Conservation (phyloP, 2,888 invertebrate species). For the Zhuqinia jingwanae region DNA sequence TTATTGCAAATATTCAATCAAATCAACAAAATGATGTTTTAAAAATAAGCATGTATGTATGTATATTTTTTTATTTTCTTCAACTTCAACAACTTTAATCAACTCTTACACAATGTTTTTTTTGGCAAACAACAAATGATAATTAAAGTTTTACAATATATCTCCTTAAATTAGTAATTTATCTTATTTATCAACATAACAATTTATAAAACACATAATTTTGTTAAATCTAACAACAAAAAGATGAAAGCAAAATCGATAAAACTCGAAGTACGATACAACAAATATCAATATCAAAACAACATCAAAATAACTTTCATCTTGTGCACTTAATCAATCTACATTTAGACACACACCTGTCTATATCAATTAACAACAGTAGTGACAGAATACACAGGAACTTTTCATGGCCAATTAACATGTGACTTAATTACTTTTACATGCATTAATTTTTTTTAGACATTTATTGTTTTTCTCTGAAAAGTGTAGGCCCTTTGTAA, state of each 20-base stretch:
- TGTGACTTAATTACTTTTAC: slow-evolving; percentile 10
- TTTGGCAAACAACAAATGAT: too few species aligned
- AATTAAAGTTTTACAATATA: too few species aligned
- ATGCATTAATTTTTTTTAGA: neutral
- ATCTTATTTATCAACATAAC: neutral
- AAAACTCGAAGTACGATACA: slow-evolving; percentile 42
- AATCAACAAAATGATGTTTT: too few species aligned
- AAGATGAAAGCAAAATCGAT: slow-evolving; percentile 40
- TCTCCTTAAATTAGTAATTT: neutral
- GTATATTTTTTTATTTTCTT: slow-evolving; percentile 18
- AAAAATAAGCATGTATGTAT: too few species aligned
- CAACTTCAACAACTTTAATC: neutral
- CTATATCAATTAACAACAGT: neutral
- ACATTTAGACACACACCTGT: neutral
- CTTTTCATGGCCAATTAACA: slow-evolving; percentile 42
- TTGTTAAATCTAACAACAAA: too few species aligned
- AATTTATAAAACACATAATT: neutral
- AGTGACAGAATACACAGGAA: neutral
- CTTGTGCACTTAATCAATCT: neutral
- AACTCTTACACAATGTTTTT: neutral
- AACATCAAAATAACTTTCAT: slow-evolving; percentile 18
- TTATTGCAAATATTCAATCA: neutral
- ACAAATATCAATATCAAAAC: neutral
- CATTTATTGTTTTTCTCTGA: neutral
- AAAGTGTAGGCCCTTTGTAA: neutral